Conservation (phyloP, 2,888 invertebrate genomes). For the Yponomeuta evonymella region DNA sequence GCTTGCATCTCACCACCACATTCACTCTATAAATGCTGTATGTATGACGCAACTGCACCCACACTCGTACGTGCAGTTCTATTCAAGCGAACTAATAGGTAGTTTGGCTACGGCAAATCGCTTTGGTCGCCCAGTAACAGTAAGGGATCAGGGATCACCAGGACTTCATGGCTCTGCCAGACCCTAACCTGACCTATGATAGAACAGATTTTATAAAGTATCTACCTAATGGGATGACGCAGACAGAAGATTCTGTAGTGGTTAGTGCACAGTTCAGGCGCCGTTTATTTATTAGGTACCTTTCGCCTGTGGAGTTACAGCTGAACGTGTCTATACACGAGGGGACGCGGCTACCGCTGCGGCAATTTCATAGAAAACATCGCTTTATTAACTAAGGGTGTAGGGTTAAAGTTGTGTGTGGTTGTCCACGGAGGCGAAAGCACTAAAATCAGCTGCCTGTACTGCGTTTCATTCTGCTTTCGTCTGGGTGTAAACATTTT, state of each 20-base stretch:
- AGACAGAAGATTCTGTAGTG: not conserved
- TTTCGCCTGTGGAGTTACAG: not conserved
- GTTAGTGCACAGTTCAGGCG: not conserved
- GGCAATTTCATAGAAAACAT: not conserved
- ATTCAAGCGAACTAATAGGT: not conserved
- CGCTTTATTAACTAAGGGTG: not conserved
- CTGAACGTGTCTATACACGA: constrained; percentile 1
- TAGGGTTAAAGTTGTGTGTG: not conserved
- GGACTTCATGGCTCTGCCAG: not conserved
- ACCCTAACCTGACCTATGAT: not conserved
- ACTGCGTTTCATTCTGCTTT: no score
- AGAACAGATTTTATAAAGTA: not conserved
- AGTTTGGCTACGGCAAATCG: not conserved
- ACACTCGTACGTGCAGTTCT: not conserved
- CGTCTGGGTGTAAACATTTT: no score
- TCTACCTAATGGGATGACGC: not conserved
- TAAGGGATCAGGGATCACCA: not conserved
- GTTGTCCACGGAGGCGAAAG: not conserved
- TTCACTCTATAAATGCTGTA: not conserved
- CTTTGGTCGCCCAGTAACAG: not conserved
- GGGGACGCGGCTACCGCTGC: not conserved
- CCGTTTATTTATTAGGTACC: not conserved
- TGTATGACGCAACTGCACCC: not conserved
- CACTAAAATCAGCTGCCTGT: no score
- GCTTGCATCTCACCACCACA: not conserved